Evolutionary conservation across 2,888 invertebrate species (phyloP).

Genomic region (Agrochola litura): DNA sequence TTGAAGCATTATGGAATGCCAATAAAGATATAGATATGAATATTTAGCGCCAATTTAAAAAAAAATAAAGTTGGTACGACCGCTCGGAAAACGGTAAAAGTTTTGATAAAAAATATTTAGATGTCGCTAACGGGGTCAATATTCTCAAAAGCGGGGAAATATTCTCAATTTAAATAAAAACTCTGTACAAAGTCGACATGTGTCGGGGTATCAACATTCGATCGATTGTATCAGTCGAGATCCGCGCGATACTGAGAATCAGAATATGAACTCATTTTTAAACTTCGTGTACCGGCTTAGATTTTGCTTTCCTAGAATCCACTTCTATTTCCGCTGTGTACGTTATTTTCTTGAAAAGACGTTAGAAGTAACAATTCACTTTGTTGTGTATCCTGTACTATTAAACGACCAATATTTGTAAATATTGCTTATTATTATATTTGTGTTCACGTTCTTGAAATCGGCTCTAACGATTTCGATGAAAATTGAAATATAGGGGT

Average conservation of each 20-base stretch:
- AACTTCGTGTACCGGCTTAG: background rate
- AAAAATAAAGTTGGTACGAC: background rate
- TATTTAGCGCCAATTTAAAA: background rate
- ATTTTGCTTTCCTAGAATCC: background rate
- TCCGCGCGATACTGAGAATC: background rate
- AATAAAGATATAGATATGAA: background rate
- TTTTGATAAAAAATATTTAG: background rate
- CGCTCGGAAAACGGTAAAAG: background rate
- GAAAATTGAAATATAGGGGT: too few relatives aligned
- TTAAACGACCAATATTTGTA: too few relatives aligned
- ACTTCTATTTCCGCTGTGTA: background rate
- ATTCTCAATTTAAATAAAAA: background rate
- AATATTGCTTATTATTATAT: too few relatives aligned
- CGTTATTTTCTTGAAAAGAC: background rate
- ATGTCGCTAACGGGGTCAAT: background rate
- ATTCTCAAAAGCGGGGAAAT: slow-evolving; percentile 11
- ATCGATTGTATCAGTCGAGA: slow-evolving; percentile 3
- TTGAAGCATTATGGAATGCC: background rate
- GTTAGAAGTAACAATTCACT: background rate
- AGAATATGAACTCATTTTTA: slow-evolving; percentile 8
- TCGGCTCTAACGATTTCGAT: too few relatives aligned
- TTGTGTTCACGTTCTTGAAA: too few relatives aligned
- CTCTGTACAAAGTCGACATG: background rate
- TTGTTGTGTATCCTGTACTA: background rate
- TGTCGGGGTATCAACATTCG: slow-evolving; percentile 2